phyloP scores from a whole-genome alignment of 2,113 vertebrate species.

The Caranx melampygus region DNA sequence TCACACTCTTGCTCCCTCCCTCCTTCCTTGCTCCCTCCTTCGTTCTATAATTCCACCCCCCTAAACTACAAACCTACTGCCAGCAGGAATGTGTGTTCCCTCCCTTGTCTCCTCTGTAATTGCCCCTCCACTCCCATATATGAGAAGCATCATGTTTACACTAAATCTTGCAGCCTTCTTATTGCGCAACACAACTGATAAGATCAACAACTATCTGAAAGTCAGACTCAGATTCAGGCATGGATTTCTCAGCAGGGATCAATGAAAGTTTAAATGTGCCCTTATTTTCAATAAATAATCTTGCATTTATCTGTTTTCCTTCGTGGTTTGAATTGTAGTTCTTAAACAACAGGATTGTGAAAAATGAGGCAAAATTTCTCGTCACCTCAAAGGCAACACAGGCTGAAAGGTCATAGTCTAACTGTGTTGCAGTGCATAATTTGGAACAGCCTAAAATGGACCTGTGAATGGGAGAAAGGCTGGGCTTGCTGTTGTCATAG shows the following conservation, averaged over 20 bases:
- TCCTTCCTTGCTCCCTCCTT: conserved; percentile 58
- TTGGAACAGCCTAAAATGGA: conserved; percentile 59
- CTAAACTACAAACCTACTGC: conserved; percentile 66
- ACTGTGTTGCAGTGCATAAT: conserved; percentile 48
- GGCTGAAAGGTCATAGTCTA: conserved; percentile 43
- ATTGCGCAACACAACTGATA: not conserved
- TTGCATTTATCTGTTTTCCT: not conserved
- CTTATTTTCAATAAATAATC: not conserved
- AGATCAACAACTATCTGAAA: conserved; percentile 8
- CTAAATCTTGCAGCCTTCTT: conserved; percentile 31
- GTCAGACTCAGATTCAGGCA: not conserved
- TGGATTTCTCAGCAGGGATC: not conserved
- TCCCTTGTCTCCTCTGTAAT: conserved; percentile 68
- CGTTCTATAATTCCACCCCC: conserved; percentile 65
- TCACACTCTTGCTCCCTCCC: conserved; percentile 58
- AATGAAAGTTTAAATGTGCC: not conserved
- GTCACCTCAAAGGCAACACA: not conserved
- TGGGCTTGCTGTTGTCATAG: conserved; percentile 78
- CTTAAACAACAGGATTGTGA: not conserved
- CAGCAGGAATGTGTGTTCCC: conserved; percentile 71
- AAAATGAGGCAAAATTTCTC: conserved; percentile 16
- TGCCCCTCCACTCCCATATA: conserved; percentile 54
- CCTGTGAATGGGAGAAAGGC: conserved; percentile 60
- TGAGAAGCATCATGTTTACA: conserved; percentile 64
- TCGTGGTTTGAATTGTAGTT: not conserved